Evolutionary conservation across 2,888 invertebrate genomes (phyloP), one percentile per base, ranked within the genome.

Genomic region (Aelia acuminata): DNA sequence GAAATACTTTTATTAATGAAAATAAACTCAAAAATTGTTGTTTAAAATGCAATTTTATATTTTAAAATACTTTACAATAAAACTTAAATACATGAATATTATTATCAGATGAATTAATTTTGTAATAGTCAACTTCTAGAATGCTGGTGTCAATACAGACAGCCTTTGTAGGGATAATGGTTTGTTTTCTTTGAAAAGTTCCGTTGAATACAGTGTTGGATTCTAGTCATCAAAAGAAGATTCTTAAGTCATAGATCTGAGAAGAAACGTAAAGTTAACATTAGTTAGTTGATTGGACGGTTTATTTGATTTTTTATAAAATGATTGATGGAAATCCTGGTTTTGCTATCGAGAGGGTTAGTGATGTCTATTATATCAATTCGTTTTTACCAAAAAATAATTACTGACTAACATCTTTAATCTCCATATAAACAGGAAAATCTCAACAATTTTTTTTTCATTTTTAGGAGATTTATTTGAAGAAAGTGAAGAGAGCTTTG

Each of bases 401-500:
- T 63, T 35, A 35, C 43, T 43, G 4, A 43, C 10, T 10, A 43
- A 7, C 43, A 43, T 35, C 18, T 35, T 35, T 7, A 35, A 35
- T 70, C 20, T 70, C 1, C 63, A 26, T 1, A 1, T 5, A 20
- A 8, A 18, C 18, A 18, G 35, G 11, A 35, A 70, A 70, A 7
- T 35, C 31, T 7, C 18, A 4, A 35, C 35, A 20, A 15, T 5
- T 35, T 47, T 88, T 70, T 88, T 91, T 90, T 48, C 90, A 31
- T 47, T 87, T 91, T 90, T 91, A 96, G 96, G 96, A 96, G 91
- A 94, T 95, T 90, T 95, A 95, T 91, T 95, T 95, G 89, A 95
- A 95, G 91, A 95, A 94, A 91, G 92, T 96, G 88, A 96, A 95
- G 91, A 93, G 95, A 90, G 94, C 95, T 90, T 92, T 96, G 91